These are phyloP conservation scores for Drosophila mercatorum DNA, from an alignment of 2,888 invertebrate genomes.

Conservation along the genomic window DNA sequence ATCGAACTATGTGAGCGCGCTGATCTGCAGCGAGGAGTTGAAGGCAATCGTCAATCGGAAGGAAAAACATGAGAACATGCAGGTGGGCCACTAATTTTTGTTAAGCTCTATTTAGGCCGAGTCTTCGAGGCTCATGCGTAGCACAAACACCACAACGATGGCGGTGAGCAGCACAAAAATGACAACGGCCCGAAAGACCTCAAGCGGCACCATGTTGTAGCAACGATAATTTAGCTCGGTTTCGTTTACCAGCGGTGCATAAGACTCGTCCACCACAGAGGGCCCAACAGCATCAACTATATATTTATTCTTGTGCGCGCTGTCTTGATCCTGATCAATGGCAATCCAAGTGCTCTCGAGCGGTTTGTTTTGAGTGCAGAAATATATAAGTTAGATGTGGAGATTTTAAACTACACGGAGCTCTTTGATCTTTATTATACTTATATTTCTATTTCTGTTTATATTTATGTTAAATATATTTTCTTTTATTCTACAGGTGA, in stretches of 20 bases:
- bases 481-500: constrained; percentile 86
- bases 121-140: constrained; percentile 40
- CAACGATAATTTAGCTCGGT: background rate
- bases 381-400: background rate
- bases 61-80: constrained; percentile 88
- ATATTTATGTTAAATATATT: background rate
- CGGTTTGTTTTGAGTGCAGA: background rate
- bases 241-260: background rate
- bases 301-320: background rate
- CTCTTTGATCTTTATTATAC: background rate
- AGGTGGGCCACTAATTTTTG: constrained; percentile 83
- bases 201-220: constrained; percentile 55
- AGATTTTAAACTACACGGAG: background rate
- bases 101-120: background rate
- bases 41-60: constrained; percentile 86
- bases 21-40: constrained; percentile 89
- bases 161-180: constrained; percentile 48
- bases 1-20: constrained; percentile 88
- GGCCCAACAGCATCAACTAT: background rate
- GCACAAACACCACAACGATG: constrained; percentile 46
- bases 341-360: background rate
- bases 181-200: constrained; percentile 60
- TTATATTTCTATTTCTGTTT: background rate
- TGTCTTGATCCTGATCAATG: background rate
- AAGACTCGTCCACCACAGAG: background rate